Evolutionary conservation across 2,113 vertebrate genomes (phyloP).

Genomic region (Varanus komodoensis): DNA sequence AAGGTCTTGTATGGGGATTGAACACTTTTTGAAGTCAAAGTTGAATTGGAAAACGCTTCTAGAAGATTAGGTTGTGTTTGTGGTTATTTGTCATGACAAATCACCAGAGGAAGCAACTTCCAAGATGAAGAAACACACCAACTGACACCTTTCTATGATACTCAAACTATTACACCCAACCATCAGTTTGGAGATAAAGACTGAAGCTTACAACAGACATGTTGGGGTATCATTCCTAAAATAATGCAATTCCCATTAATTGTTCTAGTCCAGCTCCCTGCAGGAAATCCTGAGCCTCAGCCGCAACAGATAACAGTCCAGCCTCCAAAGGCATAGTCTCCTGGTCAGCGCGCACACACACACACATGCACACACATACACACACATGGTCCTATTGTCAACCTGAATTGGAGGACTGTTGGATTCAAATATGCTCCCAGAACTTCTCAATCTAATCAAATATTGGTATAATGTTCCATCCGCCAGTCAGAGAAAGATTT

Average conservation of each 20-base stretch:
- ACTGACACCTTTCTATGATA: too few relatives aligned
- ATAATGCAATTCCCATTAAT: too few relatives aligned
- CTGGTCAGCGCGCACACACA: too few relatives aligned
- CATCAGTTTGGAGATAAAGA: not conserved
- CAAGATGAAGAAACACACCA: not conserved
- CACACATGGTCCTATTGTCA: not conserved
- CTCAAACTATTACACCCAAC: not conserved
- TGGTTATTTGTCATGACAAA: not conserved
- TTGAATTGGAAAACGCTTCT: not conserved
- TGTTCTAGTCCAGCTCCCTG: not conserved
- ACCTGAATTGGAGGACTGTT: not conserved
- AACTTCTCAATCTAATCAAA: not conserved
- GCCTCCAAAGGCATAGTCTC: not conserved
- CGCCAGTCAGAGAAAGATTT: not conserved
- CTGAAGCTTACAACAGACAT: too few relatives aligned
- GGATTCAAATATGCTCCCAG: not conserved
- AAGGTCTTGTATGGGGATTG: not conserved
- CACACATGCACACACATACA: too few relatives aligned
- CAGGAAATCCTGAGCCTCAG: not conserved
- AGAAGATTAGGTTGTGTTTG: not conserved
- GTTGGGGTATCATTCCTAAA: not conserved
- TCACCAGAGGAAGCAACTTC: not conserved
- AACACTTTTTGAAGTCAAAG: not conserved
- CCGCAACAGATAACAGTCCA: not conserved
- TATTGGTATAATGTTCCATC: not conserved